phyloP scores from a whole-genome alignment of 1,140 invertebrate genomes.

The Aphis craccivora region DNA sequence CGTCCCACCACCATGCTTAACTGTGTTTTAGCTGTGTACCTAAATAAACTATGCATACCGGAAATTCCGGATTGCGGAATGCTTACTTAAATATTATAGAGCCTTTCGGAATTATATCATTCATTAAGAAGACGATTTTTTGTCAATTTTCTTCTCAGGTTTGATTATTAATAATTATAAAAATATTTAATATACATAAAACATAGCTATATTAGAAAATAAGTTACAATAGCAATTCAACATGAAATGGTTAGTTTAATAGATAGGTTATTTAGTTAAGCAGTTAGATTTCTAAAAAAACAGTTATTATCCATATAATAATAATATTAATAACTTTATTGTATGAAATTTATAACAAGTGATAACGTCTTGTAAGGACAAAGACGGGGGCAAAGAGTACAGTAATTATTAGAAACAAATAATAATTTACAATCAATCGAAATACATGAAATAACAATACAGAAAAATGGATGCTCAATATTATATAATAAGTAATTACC shows the following conservation, averaged over 20 bases:
- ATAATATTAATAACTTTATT: no score
- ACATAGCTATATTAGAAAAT: background rate
- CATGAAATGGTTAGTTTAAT: background rate
- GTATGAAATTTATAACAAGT: no score
- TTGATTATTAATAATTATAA: background rate
- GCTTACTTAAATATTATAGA: background rate
- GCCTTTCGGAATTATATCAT: background rate
- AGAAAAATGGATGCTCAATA: no score
- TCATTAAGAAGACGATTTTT: background rate
- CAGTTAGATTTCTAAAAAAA: background rate
- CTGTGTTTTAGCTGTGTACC: conserved; percentile 1
- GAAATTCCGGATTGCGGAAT: conserved; percentile 34
- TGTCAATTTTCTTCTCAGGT: background rate
- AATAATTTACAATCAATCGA: no score
- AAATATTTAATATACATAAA: background rate
- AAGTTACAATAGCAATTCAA: background rate
- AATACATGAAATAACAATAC: no score
- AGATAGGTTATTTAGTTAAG: background rate
- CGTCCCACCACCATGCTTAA: background rate
- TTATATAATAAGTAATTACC: no score
- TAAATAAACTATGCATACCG: background rate
- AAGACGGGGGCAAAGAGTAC: no score
- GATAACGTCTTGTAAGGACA: no score
- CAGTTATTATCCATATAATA: background rate
- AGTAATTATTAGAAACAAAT: no score